These are phyloP conservation scores for Anthophora plumipes DNA, from an alignment of 2,888 invertebrate species.

Conservation along the genomic window DNA sequence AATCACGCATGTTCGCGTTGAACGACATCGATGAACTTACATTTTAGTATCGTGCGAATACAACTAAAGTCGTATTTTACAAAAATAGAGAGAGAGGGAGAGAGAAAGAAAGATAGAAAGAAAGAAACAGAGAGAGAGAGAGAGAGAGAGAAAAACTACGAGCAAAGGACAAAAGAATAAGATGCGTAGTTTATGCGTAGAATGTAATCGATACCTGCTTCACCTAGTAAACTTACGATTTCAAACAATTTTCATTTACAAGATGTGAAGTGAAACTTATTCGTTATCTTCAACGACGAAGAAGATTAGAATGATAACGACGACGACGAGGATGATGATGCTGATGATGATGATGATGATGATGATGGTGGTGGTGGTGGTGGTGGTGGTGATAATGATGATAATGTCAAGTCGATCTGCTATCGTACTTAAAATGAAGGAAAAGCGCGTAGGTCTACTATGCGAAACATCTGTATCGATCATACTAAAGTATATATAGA, in stretches of 20 bases:
- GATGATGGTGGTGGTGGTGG: no score
- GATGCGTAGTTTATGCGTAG: constrained; percentile 47
- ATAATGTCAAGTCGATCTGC: no score
- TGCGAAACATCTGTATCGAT: constrained; percentile 67
- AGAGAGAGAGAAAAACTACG: not conserved
- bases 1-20: not conserved
- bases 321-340: no score
- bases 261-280: not conserved
- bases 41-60: constrained; percentile 19
- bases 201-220: constrained; percentile 51
- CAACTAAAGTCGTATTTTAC: constrained; percentile 39
- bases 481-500: constrained; percentile 57
- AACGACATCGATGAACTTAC: constrained; percentile 13
- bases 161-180: constrained; percentile 31
- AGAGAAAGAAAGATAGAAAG: not conserved
- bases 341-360: no score
- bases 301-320: no score
- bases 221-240: constrained; percentile 52
- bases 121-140: not conserved
- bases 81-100: constrained; percentile 28
- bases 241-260: constrained; percentile 1
- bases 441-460: constrained; percentile 50
- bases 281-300: constrained; percentile 21
- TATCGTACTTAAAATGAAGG: constrained; percentile 4
- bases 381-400: no score